These are phyloP conservation scores for Edolisoma coerulescens DNA, from an alignment of 2,113 vertebrate genomes.

Conservation along the genomic window DNA sequence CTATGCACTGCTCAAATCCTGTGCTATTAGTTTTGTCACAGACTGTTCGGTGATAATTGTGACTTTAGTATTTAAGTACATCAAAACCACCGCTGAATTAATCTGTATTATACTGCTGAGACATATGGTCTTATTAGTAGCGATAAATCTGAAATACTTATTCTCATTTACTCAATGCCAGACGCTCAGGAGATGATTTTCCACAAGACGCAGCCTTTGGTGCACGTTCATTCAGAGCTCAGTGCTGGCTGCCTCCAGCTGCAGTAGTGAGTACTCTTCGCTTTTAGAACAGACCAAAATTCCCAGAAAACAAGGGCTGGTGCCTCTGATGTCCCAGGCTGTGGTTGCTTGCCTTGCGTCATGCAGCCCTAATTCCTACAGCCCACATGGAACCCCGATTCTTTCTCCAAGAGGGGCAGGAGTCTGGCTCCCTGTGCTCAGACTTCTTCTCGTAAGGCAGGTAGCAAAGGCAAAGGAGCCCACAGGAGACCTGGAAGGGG, in stretches of 20 bases:
- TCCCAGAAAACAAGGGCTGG: neutral
- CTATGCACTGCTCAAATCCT: neutral
- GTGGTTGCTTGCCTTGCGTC: fast-evolving
- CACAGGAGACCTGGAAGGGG: neutral
- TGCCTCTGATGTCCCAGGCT: neutral
- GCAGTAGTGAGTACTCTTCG: neutral
- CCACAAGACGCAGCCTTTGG: neutral
- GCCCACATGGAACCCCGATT: fast-evolving
- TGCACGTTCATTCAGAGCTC: fast-evolving
- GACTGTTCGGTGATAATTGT: neutral
- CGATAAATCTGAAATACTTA: neutral
- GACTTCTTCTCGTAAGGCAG: fast-evolving
- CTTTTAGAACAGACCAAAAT: neutral
- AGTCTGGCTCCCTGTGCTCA: fast-evolving
- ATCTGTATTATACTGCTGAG: neutral
- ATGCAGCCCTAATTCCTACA: neutral
- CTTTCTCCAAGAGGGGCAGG: fast-evolving
- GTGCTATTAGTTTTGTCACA: neutral
- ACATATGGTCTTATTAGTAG: neutral
- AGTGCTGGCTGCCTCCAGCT: neutral
- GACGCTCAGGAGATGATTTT: neutral
- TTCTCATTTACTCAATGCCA: neutral
- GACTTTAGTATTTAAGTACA: neutral
- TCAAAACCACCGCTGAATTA: neutral
- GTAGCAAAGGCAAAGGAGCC: neutral